Evolutionary conservation across 1,140 invertebrate genomes (phyloP).

Genomic region (Spodoptera frugiperda): DNA sequence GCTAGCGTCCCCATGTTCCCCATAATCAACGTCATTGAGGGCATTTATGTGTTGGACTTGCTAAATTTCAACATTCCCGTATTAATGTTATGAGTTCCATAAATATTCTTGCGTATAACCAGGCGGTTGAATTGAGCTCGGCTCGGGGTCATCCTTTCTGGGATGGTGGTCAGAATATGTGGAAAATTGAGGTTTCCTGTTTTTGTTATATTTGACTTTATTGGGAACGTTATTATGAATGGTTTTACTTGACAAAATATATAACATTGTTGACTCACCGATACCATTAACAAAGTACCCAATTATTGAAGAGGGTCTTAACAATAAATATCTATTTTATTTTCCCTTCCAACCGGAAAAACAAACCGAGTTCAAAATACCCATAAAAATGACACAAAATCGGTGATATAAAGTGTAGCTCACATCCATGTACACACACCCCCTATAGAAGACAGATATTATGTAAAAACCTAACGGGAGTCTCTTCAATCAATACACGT

Average conservation of each 20-base stretch:
- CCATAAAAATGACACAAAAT: slow-evolving; percentile 62
- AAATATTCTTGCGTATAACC: slow-evolving; percentile 13
- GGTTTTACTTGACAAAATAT: too few species aligned
- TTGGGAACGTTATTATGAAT: too few species aligned
- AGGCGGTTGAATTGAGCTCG: neutral
- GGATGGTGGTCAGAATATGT: neutral
- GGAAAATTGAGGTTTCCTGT: too few species aligned
- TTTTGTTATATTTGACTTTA: too few species aligned
- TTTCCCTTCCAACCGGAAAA: slow-evolving; percentile 38
- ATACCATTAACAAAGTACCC: slow-evolving; percentile 1
- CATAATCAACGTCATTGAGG: slow-evolving; percentile 63
- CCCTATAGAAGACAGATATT: slow-evolving; percentile 79
- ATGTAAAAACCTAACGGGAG: slow-evolving; percentile 84
- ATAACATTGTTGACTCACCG: too few species aligned
- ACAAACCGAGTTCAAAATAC: slow-evolving; percentile 49
- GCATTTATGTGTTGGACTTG: slow-evolving; percentile 50
- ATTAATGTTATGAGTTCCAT: slow-evolving; percentile 31
- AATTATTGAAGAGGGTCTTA: neutral
- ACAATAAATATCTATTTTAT: neutral
- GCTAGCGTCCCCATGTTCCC: slow-evolving; percentile 61
- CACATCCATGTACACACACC: slow-evolving; percentile 67
- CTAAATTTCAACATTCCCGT: slow-evolving; percentile 39
- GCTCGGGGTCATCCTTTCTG: neutral
- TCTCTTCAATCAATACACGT: slow-evolving; percentile 85
- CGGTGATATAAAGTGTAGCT: slow-evolving; percentile 56